A percentile compares a stretch with the other conserved stretches of the same genome.
Conservation (phyloP, 2,888 invertebrate genomes). For the Platycnemis pennipes region DNA sequence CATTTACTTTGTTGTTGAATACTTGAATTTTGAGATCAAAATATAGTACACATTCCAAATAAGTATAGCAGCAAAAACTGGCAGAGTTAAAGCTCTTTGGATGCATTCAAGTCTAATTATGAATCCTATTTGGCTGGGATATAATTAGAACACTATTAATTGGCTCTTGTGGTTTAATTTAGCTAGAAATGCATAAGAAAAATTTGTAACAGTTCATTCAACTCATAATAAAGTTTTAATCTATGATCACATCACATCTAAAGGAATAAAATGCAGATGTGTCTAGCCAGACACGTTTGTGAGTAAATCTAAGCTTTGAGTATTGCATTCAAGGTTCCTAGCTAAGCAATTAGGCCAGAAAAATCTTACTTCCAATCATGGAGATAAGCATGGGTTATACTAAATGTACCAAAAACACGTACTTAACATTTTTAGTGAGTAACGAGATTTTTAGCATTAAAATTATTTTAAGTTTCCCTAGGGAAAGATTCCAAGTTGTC, state of each 20-base stretch:
- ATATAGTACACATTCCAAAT: slow-evolving; percentile 61
- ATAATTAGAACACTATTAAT: not conserved
- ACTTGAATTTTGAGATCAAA: slow-evolving; percentile 57
- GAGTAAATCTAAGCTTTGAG: not conserved
- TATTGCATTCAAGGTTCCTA: not conserved
- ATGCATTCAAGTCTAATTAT: slow-evolving; percentile 23
- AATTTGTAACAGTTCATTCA: not conserved
- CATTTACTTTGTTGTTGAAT: slow-evolving; percentile 38
- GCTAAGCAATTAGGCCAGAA: not conserved
- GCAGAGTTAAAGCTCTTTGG: not conserved
- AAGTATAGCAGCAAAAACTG: slow-evolving; percentile 55
- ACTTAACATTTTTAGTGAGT: not conserved
- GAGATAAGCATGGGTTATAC: not conserved
- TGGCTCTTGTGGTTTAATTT: not conserved
- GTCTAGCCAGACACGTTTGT: not conserved
- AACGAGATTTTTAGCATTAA: not conserved
- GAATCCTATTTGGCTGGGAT: not conserved
- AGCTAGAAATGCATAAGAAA: not conserved
- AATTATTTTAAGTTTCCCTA: not conserved
- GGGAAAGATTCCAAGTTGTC: not conserved
- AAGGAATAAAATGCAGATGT: not conserved
- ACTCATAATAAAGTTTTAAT: not conserved
- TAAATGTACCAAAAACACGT: not conserved
- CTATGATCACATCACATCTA: not conserved
- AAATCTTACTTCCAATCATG: not conserved